These are phyloP conservation scores for Leptinotarsa texana DNA, from an alignment of 1,140 invertebrate genomes.

Conservation along the genomic window DNA sequence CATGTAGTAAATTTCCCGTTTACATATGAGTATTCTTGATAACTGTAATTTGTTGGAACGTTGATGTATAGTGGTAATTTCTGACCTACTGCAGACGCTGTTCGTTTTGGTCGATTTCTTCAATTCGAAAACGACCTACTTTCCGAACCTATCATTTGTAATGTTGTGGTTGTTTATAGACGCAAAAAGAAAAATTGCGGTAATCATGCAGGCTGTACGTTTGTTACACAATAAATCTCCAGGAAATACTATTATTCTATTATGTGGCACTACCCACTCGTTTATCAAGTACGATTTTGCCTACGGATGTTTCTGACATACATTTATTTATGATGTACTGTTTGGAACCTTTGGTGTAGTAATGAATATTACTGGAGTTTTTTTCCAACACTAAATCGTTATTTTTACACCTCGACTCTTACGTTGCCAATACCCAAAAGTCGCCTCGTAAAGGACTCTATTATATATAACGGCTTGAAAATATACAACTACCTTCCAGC, in stretches of 20 bases:
- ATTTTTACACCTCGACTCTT: too few relatives aligned
- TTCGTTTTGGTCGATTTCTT: conserved; percentile 3
- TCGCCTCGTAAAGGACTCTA: too few relatives aligned
- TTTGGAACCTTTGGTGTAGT: too few relatives aligned
- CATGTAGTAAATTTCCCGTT: conserved; percentile 1
- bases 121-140: conserved; percentile 8
- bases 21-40: conserved; percentile 9
- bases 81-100: background rate
- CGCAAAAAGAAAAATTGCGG: background rate
- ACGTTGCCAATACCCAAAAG: too few relatives aligned
- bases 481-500: too few relatives aligned
- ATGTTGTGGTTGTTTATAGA: background rate
- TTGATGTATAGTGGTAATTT: background rate
- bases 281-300: background rate
- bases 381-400: too few relatives aligned
- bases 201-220: background rate
- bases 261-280: background rate
- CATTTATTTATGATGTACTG: too few relatives aligned
- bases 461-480: too few relatives aligned
- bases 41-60: conserved; percentile 18
- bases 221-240: conserved; percentile 3
- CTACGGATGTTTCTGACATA: too few relatives aligned
- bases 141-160: background rate
- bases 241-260: conserved; percentile 3
- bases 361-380: too few relatives aligned